Evolutionary conservation across 2,888 invertebrate genomes (phyloP), one percentile per base, ranked within the genome.

Genomic region (Quadriops clusia): DNA sequence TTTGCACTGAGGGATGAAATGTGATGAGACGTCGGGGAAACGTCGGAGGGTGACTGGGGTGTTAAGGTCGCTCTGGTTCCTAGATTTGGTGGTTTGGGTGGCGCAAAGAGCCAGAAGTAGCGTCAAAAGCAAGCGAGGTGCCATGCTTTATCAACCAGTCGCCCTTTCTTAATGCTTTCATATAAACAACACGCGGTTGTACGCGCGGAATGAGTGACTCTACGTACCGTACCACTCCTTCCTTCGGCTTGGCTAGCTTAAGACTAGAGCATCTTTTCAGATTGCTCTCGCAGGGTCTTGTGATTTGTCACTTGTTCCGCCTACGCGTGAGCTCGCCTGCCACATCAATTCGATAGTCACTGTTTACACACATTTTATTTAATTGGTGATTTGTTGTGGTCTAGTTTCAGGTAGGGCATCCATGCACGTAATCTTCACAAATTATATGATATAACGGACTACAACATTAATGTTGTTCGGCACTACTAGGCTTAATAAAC

Each of bases 191-290:
- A 43, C 52, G 46, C 52, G 49, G 40, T 49, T 47, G 51, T 43
- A 43, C 52, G 46, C 52, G 46, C 50, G 47, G 48, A 54, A 54
- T 53, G 52, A 56, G 55, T 55, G 54, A 43, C 40, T 46, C 41
- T 48, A 46, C 45, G 46, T 51, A 52, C 49, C 47, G 50, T 52
- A 53, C 56, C 53, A 48, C 54, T 54, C 53, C 50, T 53, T 50
- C 52, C 45, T 46, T 46, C 45, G 43, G 46, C 47, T 51, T 50
- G 49, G 43, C 48, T 51, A 49, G 45, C 35, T 39, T 39, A 33
- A 36, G n/a, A n/a, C 49, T 53, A 51, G 50, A 49, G 39, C 50
- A 51, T 48, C 53, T 51, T 51, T 49, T 47, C 37, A 49, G 46
- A 54, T 52, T 53, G 36, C 46, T 54, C 53, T 53, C 53, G 51